Conservation (phyloP, 64 coral and sea anemone genomes). For the Dendrophyllia cribrosa region DNA sequence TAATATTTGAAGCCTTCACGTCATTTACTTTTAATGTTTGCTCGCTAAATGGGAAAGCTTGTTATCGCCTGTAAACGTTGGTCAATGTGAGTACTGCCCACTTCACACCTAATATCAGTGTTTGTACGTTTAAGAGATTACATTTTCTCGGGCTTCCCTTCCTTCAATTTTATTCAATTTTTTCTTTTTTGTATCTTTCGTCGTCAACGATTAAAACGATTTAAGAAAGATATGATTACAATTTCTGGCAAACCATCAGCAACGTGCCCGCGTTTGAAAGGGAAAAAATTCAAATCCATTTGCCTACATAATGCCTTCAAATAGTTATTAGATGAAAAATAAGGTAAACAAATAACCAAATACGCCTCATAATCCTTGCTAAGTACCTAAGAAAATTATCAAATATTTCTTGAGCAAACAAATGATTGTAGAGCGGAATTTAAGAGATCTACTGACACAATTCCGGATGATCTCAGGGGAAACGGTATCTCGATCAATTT, state of each 20-base stretch:
- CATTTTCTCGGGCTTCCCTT: neutral
- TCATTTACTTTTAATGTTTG: conserved; percentile 45
- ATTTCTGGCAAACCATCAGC: conserved; percentile 19
- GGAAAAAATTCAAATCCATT: conserved; percentile 1
- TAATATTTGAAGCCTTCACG: conserved; percentile 52
- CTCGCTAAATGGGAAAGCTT: conserved; percentile 53
- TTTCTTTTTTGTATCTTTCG: conserved; percentile 43
- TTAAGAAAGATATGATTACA: conserved; percentile 43
- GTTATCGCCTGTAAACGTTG: conserved; percentile 46
- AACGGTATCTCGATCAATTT: conserved; percentile 45
- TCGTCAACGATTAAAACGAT: conserved; percentile 32
- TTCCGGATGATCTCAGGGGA: conserved; percentile 34
- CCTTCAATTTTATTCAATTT: neutral
- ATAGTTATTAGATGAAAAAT: conserved; percentile 81
- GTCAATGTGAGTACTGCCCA: conserved; percentile 22
- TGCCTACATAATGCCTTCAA: conserved; percentile 5
- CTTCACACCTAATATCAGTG: conserved; percentile 42
- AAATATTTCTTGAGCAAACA: conserved; percentile 59
- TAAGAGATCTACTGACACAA: conserved; percentile 56
- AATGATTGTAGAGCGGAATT: conserved; percentile 59
- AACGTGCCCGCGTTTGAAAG: conserved; percentile 18
- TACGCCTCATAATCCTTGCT: conserved; percentile 76
- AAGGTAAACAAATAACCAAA: conserved; percentile 78
- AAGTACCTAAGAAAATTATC: conserved; percentile 73
- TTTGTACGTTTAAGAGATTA: conserved; percentile 47